Base-by-base conservation (phyloP, 2,113 vertebrate genomes). In the Gadus macrocephalus region DNA sequence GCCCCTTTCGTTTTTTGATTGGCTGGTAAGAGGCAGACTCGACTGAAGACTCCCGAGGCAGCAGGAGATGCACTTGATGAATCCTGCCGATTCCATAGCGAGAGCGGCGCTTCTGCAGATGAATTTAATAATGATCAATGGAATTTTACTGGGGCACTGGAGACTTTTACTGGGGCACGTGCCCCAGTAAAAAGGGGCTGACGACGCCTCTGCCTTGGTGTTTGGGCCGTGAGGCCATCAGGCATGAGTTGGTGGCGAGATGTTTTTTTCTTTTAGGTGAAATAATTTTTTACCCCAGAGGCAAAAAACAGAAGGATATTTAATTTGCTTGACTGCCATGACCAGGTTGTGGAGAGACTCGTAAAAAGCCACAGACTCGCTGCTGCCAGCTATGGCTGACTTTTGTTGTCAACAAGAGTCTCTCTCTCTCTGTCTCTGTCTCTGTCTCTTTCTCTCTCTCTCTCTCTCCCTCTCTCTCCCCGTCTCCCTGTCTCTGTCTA, bases 311-410 rank as follows among this genome's bases (percentile, higher is more conserved):
- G 60, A 71, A 70, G 77, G 58, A 56, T 64, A 56, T 77, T 75
- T 70, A 66, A 78, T 78, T 79, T 83, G 19, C 76, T 66, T 78
- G 8, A 1, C 16, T 78, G 72, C 73, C 42, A 65, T 62, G 55
- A 35, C 65, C 65, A 42, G 63, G 68, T 71, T 66, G 70, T 35
- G 70, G 73, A 49, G 56, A 67, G 69, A 53, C 14, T 64, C 58
- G 65, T 63, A 64, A 76, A 79, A 81, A 78, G 74, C 83, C 80
- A 67, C 76, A 85, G 75, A 78, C 82, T 63, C 53, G 53, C 14
- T 73, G 83, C 79, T 15, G 16, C 67, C 71, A 60, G 66, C 72
- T 53, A 22, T 77, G 49, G 69, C 77, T 81, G 53, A 72, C 68
- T 73, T 80, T 79, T 72, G 78, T 73, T 66, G 60, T 79, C 72